These are phyloP conservation scores for Luehdorfia chinensis DNA, from an alignment of 1,140 invertebrate genomes.

Conservation along the genomic window DNA sequence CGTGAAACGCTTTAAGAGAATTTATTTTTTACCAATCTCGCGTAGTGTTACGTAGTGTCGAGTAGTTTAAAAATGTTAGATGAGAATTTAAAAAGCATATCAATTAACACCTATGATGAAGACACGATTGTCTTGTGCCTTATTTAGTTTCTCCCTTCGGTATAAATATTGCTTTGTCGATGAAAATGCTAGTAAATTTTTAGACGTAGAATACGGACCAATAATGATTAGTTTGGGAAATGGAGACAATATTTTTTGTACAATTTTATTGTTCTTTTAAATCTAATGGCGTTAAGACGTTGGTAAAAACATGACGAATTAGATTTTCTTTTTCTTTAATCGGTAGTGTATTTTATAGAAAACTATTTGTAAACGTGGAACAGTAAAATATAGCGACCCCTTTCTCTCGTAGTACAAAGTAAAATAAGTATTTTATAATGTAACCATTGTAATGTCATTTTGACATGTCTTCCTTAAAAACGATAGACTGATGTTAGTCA, in stretches of 20 bases:
- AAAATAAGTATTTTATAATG: conserved; percentile 55
- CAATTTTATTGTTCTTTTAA: conserved; percentile 56
- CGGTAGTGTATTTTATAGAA: conserved; percentile 43
- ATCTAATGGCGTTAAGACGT: conserved; percentile 19
- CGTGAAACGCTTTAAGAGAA: conserved; percentile 51
- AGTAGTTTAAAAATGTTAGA: conserved; percentile 40
- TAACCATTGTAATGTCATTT: conserved; percentile 40
- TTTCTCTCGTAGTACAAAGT: conserved; percentile 69
- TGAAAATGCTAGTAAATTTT: conserved; percentile 44
- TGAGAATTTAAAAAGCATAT: conserved; percentile 46
- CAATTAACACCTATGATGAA: conserved; percentile 34
- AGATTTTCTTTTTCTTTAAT: conserved; percentile 27
- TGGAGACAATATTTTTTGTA: conserved; percentile 71
- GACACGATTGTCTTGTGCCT: conserved; percentile 70
- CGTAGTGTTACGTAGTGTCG: conserved; percentile 46
- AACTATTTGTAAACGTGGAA: conserved; percentile 36
- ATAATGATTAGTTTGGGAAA: conserved; percentile 54
- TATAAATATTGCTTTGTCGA: conserved; percentile 37
- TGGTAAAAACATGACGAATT: conserved; percentile 31
- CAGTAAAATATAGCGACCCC: conserved; percentile 40
- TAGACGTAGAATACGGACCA: conserved; percentile 65
- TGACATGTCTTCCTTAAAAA: conserved; percentile 58
- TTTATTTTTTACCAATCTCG: conserved; percentile 48
- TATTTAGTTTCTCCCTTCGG: conserved; percentile 48
- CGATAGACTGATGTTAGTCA: conserved; percentile 60